Evolutionary conservation across 2,797 vertebrate species (phyloP), one percentile per base, ranked within the genome.

Genomic region (Percopsis omiscomaycus): DNA sequence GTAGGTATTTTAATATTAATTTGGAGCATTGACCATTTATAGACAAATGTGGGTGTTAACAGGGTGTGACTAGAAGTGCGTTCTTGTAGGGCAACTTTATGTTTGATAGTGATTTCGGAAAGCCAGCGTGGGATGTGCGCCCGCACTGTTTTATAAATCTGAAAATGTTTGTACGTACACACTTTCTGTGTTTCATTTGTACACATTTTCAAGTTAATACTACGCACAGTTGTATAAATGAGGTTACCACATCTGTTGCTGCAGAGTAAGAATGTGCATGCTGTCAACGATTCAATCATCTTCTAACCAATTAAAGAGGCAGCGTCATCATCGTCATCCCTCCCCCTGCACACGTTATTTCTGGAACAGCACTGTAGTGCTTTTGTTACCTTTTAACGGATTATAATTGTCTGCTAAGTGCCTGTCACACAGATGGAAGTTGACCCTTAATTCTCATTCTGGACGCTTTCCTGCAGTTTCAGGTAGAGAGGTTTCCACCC

Each of bases 361-460:
- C 70, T 74, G 71, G 79, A 85, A 83, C 82, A 74, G 79, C 85
- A 79, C 73, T 79, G 72, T 88, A 81, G 74, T 73, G 82, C 81
- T 88, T 91, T 85, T 88, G 86, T 92, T 82, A 86, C 89, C 85
- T 89, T 89, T 91, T 79, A 87, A 86, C 56, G 81, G 89, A 89
- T 89, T 89, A 86, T 85, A 91, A 91, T 90, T 92, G 81, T 92
- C 87, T 91, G 80, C 85, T 91, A 86, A 86, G 82, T 84, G 78
- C 84, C 86, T 78, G 63, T 72, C 86, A 80, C 78, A 81, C 83
- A 89, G 91, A 90, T 91, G 90, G 85, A 88, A 84, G 52, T 63
- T 89, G 88, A 91, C 89, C 87, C 84, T 77, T 89, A 90, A 91
- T 90, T 84, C 85, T 78, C 59, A 66, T 84, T 84, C 79, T 88